Percentiles rank a stretch among this genome's conserved stretches.
Conservation (phyloP, 2,113 vertebrate genomes). For the Cettia cetti region DNA sequence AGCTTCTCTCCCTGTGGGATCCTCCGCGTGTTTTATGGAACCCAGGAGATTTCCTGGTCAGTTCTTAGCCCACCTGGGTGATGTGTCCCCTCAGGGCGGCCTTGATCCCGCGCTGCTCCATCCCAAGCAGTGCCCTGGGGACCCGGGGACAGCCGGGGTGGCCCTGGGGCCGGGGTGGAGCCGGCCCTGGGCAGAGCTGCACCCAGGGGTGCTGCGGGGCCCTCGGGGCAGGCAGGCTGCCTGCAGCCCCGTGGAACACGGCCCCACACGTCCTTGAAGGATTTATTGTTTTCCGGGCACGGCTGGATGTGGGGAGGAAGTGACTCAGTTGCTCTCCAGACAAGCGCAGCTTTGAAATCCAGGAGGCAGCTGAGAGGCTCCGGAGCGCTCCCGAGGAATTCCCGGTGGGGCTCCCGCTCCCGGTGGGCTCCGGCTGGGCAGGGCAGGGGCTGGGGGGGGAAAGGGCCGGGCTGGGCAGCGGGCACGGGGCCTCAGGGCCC, state of each 20-base stretch:
- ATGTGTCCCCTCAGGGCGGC: rapidly evolving
- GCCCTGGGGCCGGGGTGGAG: background rate
- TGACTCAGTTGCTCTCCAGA: slow-evolving; percentile 65
- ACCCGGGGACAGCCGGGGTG: background rate
- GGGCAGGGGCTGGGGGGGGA: background rate
- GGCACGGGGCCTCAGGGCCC: too few species aligned
- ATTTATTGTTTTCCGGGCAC: slow-evolving; percentile 55
- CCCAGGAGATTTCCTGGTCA: rapidly evolving
- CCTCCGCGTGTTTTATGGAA: rapidly evolving
- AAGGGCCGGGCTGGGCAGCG: background rate
- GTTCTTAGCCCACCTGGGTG: rapidly evolving
- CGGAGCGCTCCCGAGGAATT: background rate
- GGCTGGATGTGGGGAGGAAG: slow-evolving; percentile 61
- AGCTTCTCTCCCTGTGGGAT: background rate
- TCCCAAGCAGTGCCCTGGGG: rapidly evolving
- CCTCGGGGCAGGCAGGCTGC: background rate
- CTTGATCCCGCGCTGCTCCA: rapidly evolving
- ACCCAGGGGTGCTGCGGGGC: background rate
- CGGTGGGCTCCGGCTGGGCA: background rate
- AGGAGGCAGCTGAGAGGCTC: slow-evolving; percentile 32
- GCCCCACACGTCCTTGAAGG: slow-evolving; percentile 44
- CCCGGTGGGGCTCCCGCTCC: background rate
- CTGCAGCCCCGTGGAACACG: slow-evolving; percentile 39
- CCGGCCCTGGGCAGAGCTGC: background rate
- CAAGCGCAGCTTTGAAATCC: slow-evolving; percentile 59